A percentile compares a stretch with the other conserved stretches of the same genome.
phyloP scores from a whole-genome alignment of 1,140 invertebrate species.

The Leptonema lineaticorne region DNA sequence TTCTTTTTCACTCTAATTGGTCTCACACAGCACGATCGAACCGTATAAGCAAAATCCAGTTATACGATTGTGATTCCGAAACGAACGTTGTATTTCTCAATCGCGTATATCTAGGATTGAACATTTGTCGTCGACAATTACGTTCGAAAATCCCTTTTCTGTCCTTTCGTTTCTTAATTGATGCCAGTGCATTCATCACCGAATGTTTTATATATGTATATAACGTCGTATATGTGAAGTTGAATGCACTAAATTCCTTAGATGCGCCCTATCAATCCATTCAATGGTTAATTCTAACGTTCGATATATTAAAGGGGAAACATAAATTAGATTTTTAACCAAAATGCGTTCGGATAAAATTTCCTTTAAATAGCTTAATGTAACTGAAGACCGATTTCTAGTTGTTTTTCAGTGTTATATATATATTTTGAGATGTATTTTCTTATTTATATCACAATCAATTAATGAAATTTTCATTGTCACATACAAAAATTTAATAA shows the following conservation, averaged over 20 bases:
- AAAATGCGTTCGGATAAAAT: conserved; percentile 5
- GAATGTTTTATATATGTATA: no score
- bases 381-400: no score
- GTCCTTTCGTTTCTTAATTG: background rate
- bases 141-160: background rate
- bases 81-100: background rate
- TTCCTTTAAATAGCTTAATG: no score
- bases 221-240: background rate
- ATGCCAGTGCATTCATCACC: background rate
- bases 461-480: no score
- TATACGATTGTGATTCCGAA: background rate
- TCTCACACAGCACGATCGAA: conserved; percentile 9
- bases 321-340: background rate
- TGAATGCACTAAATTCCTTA: background rate
- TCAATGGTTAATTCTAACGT: background rate
- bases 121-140: background rate
- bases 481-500: no score
- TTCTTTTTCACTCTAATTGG: conserved; percentile 6
- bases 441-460: no score
- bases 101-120: background rate
- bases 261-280: conserved; percentile 1
- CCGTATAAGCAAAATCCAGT: background rate
- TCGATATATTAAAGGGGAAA: background rate
- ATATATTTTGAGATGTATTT: no score
- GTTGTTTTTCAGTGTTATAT: no score